Conservation (phyloP, 1,140 invertebrate species). For the Limonius californicus region DNA sequence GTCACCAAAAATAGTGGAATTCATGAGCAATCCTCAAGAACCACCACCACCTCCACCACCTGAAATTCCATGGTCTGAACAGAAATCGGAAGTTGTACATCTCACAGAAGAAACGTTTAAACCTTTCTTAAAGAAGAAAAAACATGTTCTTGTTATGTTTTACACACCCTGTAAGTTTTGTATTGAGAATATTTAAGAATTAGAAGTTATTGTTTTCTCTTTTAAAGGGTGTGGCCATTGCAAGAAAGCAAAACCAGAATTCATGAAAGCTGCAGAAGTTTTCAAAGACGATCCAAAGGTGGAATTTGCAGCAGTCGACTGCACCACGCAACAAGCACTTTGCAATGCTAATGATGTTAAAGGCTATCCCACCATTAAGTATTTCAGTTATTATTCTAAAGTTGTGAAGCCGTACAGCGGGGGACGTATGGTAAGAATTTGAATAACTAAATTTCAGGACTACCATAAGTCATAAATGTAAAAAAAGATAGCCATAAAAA, state of each 20-base stretch:
- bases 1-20: conserved; percentile 65
- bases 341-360: conserved; percentile 70
- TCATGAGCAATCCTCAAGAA: too few species aligned
- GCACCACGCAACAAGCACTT: conserved; percentile 54
- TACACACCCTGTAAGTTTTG: conserved; percentile 81
- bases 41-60: conserved; percentile 79
- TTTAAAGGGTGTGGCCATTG: conserved; percentile 85
- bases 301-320: conserved; percentile 80
- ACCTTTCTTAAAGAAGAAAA: conserved; percentile 63
- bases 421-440: conserved; percentile 66
- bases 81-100: conserved; percentile 70
- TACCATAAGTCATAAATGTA: too few species aligned
- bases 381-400: conserved; percentile 81
- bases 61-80: conserved; percentile 71
- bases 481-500: too few species aligned
- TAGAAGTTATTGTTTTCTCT: neutral
- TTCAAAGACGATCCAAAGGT: conserved; percentile 71
- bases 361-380: conserved; percentile 84
- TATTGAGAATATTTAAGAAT: conserved; percentile 18
- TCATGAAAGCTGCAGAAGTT: conserved; percentile 67
- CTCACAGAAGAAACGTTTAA: conserved; percentile 68
- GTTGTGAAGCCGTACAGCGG: conserved; percentile 63
- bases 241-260: conserved; percentile 84
- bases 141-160: conserved; percentile 84
- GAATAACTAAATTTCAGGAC: too few species aligned